Base-by-base conservation (phyloP, 2,888 invertebrate species). In the Erebia palarica region DNA sequence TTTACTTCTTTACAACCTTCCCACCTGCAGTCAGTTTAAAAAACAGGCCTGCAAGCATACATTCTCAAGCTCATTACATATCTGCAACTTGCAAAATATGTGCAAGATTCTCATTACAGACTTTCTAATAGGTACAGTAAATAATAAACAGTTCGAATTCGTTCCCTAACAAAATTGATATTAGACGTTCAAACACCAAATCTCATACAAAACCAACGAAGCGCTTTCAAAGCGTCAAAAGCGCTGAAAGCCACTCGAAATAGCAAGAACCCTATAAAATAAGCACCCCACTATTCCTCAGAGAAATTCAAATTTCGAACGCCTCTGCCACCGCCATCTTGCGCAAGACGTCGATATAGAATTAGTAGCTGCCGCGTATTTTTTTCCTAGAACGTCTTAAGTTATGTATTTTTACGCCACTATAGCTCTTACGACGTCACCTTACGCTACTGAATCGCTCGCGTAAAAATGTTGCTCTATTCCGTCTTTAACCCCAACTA, bases 311-410 rank as follows among this genome's bases (percentile, higher is more conserved):
- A 92, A 92, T 90, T 90, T 84, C 87, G 87, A 91, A 90, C 90
- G 90, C 91, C 89, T 86, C 84, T 86, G 79, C 82, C 81, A 80
- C 88, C 92, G 92, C 92, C 92, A 92, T 92, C 90, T 92, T 92
- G 92, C 84, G 86, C 87, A 92, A 92, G 92, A 92, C 91, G 91
- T 89, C 92, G 89, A 90, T 91, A 90, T 87, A 89, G 90, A 91
- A 89, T 90, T 89, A 90, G 90, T 90, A 89, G 88, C 83, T 82
- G 83, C 84, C 86, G 86, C 84, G 82, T 84, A 80, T 89, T 89
- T 92, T 92, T 92, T 89, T 83, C 82, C 80, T 78, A 92, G 90
- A 92, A 92, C 91, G 92, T 92, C 92, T 92, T 91, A 92, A 90
- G 91, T 92, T 89, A 81, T 75, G 77, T 74, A 91, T 92, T 92